Percentiles rank a stretch among this genome's conserved stretches.
phyloP scores from a whole-genome alignment of 2,797 vertebrate genomes.

The Furcifer pardalis region DNA sequence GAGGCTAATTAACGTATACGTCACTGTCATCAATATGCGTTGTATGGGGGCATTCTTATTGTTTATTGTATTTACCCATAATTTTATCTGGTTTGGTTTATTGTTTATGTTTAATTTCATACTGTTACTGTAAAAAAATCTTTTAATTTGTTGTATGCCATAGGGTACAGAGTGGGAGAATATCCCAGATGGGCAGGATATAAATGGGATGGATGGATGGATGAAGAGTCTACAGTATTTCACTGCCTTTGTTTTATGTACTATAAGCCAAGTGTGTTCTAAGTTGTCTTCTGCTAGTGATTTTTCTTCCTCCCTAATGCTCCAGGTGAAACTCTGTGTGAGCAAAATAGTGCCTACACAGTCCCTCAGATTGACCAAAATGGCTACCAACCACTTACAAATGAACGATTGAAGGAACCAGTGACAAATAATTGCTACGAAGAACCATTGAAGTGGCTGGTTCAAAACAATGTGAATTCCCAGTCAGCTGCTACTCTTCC shows the following conservation, averaged over 20 bases:
- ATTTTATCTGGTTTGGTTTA: too few species aligned
- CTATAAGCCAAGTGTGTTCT: background rate
- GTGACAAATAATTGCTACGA: background rate
- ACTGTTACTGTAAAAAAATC: too few species aligned
- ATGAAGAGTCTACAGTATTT: background rate
- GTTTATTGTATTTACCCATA: too few species aligned
- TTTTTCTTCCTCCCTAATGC: background rate
- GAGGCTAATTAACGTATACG: too few species aligned
- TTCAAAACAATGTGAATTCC: background rate
- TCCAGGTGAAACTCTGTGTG: background rate
- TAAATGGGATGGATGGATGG: too few species aligned
- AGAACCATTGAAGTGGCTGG: background rate
- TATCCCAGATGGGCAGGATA: too few species aligned
- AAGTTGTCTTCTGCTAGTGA: background rate
- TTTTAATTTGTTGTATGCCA: too few species aligned
- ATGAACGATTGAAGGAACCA: background rate
- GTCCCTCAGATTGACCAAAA: background rate
- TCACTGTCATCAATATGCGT: too few species aligned
- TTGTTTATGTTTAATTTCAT: too few species aligned
- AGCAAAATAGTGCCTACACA: background rate
- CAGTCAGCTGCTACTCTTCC: background rate
- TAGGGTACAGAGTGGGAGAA: too few species aligned
- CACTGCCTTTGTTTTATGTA: background rate
- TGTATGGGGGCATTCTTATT: too few species aligned
- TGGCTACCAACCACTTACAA: background rate